Conservation (phyloP, 2,113 vertebrate genomes). For the Scomber scombrus region DNA sequence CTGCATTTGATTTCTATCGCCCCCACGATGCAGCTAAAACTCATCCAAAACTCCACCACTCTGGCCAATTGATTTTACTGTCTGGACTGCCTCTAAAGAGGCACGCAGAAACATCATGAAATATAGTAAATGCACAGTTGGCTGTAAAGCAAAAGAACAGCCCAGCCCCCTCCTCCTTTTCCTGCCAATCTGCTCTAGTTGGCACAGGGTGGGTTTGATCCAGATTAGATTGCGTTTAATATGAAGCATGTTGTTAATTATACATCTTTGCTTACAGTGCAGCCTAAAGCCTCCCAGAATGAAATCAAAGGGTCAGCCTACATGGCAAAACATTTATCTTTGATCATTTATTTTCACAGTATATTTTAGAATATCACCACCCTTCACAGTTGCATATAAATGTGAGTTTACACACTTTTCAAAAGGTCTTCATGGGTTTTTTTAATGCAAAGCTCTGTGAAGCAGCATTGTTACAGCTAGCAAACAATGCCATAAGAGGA, state of each 20-base stretch:
- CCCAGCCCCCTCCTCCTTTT: constrained; percentile 20
- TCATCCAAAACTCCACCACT: constrained; percentile 42
- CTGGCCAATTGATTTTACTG: constrained; percentile 64
- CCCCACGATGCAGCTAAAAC: constrained; percentile 45
- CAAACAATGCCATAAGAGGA: constrained; percentile 8
- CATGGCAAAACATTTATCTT: constrained; percentile 6
- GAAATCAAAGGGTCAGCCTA: constrained; percentile 4
- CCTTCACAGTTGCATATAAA: neutral
- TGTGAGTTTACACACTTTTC: neutral
- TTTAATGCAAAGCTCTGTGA: neutral
- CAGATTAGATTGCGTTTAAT: constrained; percentile 75
- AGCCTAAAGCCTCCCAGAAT: constrained; percentile 41
- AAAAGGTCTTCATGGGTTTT: neutral
- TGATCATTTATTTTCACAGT: neutral
- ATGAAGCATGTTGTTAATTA: constrained; percentile 73
- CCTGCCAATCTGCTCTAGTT: constrained; percentile 76
- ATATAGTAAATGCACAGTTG: constrained; percentile 57
- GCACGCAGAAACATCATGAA: constrained; percentile 44
- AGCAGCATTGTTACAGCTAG: neutral
- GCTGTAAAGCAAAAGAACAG: constrained; percentile 55
- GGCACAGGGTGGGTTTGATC: constrained; percentile 70
- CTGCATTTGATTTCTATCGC: constrained; percentile 43
- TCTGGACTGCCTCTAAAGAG: constrained; percentile 42
- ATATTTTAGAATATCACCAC: neutral
- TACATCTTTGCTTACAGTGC: constrained; percentile 67